Evolutionary conservation across 2,888 invertebrate species (phyloP).

Genomic region (Leucania comma): DNA sequence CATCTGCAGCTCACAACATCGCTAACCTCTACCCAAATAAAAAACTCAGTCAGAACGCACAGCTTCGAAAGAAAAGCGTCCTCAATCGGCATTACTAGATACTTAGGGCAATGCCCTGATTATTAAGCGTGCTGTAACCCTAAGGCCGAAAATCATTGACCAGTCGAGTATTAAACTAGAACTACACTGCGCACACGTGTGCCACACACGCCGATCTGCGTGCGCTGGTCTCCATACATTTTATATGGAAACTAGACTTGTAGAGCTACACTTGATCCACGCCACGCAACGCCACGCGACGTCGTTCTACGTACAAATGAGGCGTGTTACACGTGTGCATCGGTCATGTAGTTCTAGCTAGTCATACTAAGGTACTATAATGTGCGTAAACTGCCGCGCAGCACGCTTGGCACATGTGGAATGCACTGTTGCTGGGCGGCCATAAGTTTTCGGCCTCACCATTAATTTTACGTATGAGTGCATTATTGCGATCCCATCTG

Average conservation of each 20-base stretch:
- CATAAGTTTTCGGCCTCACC: background rate
- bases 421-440: too few species aligned
- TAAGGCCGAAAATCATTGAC: background rate
- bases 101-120: background rate
- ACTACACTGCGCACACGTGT: too few species aligned
- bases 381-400: background rate
- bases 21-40: conserved; percentile 50
- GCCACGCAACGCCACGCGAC: too few species aligned
- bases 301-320: too few species aligned
- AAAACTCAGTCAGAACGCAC: conserved; percentile 46
- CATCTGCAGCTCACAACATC: conserved; percentile 48
- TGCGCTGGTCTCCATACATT: too few species aligned
- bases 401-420: too few species aligned
- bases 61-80: conserved; percentile 30
- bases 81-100: background rate
- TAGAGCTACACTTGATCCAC: too few species aligned
- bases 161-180: too few species aligned
- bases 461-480: background rate
- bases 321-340: too few species aligned
- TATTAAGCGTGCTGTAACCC: background rate
- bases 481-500: background rate
- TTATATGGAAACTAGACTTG: too few species aligned
- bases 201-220: too few species aligned
- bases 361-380: background rate
- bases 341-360: too few species aligned